A percentile compares a stretch with the other conserved stretches of the same genome.
These are phyloP conservation scores for Uropsilus gracilis DNA, from an alignment of 2,113 vertebrate genomes.

Conservation along the genomic window DNA sequence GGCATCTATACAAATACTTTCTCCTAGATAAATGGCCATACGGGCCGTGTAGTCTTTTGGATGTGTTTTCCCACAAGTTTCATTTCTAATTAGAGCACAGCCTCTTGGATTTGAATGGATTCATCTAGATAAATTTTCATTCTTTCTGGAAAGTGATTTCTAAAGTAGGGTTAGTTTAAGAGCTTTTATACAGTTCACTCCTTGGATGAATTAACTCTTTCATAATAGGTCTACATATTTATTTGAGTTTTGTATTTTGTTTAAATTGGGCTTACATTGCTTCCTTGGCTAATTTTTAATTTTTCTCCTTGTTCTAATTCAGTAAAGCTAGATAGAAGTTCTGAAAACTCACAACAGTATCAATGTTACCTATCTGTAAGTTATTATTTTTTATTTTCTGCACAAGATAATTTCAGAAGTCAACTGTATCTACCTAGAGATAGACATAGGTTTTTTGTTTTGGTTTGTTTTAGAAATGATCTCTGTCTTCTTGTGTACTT, in stretches of 20 bases:
- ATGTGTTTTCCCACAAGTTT: not conserved
- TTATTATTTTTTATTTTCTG: not conserved
- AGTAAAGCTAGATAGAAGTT: not conserved
- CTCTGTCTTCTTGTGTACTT: not conserved
- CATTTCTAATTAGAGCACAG: conserved; percentile 41
- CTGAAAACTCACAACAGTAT: not conserved
- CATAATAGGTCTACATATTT: not conserved
- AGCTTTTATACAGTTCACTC: conserved; percentile 34
- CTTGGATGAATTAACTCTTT: not conserved
- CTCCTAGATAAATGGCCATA: not conserved
- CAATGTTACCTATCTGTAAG: not conserved
- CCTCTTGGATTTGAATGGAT: conserved; percentile 51
- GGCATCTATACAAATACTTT: conserved; percentile 24
- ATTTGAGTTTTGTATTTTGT: not conserved
- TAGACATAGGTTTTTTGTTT: not conserved
- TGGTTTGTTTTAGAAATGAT: not conserved
- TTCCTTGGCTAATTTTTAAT: conserved; percentile 51
- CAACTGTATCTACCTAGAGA: not conserved
- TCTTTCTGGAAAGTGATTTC: conserved; percentile 21
- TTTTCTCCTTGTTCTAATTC: conserved; percentile 43
- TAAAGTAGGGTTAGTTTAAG: not conserved
- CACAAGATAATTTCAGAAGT: not conserved
- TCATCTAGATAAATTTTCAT: conserved; percentile 37
- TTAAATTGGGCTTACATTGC: conserved; percentile 60
- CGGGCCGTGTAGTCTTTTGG: conserved; percentile 20